A percentile compares a stretch with the other conserved stretches of the same genome.
Evolutionary conservation across 2,797 vertebrate species (phyloP).

Genomic region (Crypturellus tataupa): DNA sequence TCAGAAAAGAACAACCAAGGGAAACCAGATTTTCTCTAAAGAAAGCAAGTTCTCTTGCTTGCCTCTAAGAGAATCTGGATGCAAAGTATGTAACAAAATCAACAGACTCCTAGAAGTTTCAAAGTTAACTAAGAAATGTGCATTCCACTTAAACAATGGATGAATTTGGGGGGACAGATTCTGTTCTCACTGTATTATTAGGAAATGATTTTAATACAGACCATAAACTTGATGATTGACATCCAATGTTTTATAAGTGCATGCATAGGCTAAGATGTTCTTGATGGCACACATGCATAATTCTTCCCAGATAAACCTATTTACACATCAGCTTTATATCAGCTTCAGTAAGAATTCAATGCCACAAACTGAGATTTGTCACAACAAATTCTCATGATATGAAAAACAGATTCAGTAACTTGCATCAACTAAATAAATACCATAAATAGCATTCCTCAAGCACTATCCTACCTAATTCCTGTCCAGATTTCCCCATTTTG

Average conservation of each 20-base stretch:
- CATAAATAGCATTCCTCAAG: neutral
- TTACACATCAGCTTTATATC: neutral
- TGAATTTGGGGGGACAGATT: neutral
- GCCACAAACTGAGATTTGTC: neutral
- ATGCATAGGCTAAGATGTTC: neutral
- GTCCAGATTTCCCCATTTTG: slow-evolving; percentile 24
- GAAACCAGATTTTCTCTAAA: neutral
- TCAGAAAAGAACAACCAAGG: neutral
- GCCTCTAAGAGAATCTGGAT: neutral
- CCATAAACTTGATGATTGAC: neutral
- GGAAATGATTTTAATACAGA: neutral
- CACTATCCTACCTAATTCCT: slow-evolving; percentile 56
- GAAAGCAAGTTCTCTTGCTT: neutral
- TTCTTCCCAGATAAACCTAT: neutral
- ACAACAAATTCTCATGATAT: neutral
- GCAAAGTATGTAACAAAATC: neutral
- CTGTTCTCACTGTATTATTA: neutral
- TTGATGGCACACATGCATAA: neutral
- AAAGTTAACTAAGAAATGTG: neutral
- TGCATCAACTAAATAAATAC: neutral
- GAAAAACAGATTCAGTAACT: neutral
- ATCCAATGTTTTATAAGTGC: neutral
- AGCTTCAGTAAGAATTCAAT: neutral
- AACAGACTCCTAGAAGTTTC: neutral
- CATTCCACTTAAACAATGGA: neutral